phyloP scores from a whole-genome alignment of 1,140 invertebrate genomes.

The Drosophila albomicans region DNA sequence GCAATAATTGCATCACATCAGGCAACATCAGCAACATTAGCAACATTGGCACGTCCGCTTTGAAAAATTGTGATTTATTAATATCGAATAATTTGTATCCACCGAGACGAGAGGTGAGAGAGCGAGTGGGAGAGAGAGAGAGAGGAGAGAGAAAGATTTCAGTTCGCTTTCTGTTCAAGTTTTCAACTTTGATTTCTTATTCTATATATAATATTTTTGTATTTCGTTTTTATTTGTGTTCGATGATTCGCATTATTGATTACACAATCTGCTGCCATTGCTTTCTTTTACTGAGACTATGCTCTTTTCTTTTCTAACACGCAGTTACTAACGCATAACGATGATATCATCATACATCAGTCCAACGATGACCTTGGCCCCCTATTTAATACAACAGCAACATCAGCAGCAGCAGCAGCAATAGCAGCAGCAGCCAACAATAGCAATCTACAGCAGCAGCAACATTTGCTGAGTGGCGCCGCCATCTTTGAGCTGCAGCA shows the following conservation, averaged over 20 bases:
- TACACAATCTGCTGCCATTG: not conserved
- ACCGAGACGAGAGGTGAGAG: slow-evolving; percentile 84
- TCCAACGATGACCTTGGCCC: slow-evolving; percentile 59
- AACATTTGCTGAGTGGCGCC: slow-evolving; percentile 26
- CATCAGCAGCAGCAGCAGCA: slow-evolving; percentile 24
- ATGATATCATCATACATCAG: slow-evolving; percentile 76
- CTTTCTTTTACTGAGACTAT: not conserved
- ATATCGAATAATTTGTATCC: slow-evolving; percentile 84
- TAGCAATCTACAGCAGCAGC: slow-evolving; percentile 42
- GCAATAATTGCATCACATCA: slow-evolving; percentile 77
- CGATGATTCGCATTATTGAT: not conserved
- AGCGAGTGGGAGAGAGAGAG: not conserved
- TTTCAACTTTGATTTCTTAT: not conserved
- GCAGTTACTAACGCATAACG: slow-evolving; percentile 80
- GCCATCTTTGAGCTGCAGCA: slow-evolving; percentile 36
- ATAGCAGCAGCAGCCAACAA: slow-evolving; percentile 36
- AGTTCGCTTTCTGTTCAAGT: too few relatives aligned
- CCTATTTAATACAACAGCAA: slow-evolving; percentile 31
- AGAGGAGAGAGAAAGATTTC: too few relatives aligned
- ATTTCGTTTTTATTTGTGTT: too few relatives aligned
- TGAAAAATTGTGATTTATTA: slow-evolving; percentile 84
- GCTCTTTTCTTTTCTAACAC: not conserved
- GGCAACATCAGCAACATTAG: slow-evolving; percentile 40
- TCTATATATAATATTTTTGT: not conserved
- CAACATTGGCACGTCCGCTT: slow-evolving; percentile 53